A percentile compares a stretch with the other conserved stretches of the same genome.
Conservation (phyloP, 2,797 vertebrate genomes). For the Acropternis orthonyx region DNA sequence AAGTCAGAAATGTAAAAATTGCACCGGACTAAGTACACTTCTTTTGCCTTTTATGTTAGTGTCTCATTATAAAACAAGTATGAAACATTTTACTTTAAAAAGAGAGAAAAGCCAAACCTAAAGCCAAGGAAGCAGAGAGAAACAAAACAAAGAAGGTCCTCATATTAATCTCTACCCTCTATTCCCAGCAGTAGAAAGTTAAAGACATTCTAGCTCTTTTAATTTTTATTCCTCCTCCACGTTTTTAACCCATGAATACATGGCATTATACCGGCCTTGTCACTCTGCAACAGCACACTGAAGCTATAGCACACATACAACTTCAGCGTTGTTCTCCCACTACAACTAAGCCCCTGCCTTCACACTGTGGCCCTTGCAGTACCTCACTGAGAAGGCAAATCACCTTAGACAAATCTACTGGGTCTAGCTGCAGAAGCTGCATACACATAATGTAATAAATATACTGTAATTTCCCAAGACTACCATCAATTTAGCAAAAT, state of each 20-base stretch:
- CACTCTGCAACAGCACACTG: not conserved
- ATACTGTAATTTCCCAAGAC: not conserved
- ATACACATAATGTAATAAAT: not conserved
- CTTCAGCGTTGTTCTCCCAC: not conserved
- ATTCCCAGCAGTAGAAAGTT: not conserved
- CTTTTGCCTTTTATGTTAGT: not conserved
- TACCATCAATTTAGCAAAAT: not conserved
- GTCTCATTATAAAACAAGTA: not conserved
- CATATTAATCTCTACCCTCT: not conserved
- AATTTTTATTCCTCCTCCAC: not conserved
- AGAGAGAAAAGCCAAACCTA: not conserved
- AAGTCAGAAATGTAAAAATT: not conserved
- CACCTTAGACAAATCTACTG: not conserved
- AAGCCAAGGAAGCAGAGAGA: not conserved
- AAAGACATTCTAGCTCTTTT: not conserved
- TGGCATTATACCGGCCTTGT: not conserved
- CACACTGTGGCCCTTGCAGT: not conserved
- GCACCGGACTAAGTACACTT: not conserved
- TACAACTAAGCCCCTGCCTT: not conserved
- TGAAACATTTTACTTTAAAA: not conserved
- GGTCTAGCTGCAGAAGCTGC: not conserved
- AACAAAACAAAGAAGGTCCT: not conserved
- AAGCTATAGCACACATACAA: not conserved
- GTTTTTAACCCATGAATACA: not conserved
- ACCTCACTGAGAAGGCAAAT: not conserved